These are phyloP conservation scores for Agelastica alni DNA, from an alignment of 2,888 invertebrate genomes.

Conservation along the genomic window DNA sequence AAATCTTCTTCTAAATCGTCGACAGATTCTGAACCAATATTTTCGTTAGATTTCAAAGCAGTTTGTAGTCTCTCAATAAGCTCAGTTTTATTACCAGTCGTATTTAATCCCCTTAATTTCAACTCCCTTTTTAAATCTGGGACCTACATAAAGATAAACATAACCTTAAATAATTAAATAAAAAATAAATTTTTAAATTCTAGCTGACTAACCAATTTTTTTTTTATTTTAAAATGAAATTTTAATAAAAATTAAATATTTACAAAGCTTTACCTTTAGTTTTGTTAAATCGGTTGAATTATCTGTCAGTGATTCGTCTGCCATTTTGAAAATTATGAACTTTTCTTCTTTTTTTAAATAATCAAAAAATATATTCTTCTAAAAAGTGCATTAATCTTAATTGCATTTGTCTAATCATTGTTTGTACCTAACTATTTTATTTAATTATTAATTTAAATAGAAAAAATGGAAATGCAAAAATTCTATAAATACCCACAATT, in stretches of 20 bases:
- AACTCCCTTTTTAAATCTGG: conserved; percentile 83
- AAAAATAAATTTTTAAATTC: not conserved
- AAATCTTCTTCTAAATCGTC: conserved; percentile 64
- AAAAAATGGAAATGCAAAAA: no score
- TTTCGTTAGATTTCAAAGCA: conserved; percentile 56
- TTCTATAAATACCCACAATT: no score
- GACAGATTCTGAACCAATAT: conserved; percentile 53
- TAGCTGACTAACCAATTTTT: no score
- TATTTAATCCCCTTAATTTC: conserved; percentile 74
- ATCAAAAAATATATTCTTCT: no score
- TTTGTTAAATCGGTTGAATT: conserved; percentile 44
- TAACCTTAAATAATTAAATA: conserved; percentile 32
- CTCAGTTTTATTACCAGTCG: conserved; percentile 81
- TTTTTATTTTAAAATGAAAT: no score
- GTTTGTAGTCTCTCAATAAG: conserved; percentile 75
- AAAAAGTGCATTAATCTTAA: no score
- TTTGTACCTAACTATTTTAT: no score
- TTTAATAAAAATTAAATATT: conserved; percentile 1
- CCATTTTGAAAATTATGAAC: conserved; percentile 42
- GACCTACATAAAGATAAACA: conserved; percentile 62
- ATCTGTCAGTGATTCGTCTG: conserved; percentile 38
- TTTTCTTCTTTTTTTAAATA: no score
- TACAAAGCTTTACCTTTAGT: conserved; percentile 44
- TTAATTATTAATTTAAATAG: no score
- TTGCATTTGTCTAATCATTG: no score